Percentiles rank a stretch among this genome's conserved stretches.
Conservation (phyloP, 2,888 invertebrate genomes). For the Balanococcus diminutus region DNA sequence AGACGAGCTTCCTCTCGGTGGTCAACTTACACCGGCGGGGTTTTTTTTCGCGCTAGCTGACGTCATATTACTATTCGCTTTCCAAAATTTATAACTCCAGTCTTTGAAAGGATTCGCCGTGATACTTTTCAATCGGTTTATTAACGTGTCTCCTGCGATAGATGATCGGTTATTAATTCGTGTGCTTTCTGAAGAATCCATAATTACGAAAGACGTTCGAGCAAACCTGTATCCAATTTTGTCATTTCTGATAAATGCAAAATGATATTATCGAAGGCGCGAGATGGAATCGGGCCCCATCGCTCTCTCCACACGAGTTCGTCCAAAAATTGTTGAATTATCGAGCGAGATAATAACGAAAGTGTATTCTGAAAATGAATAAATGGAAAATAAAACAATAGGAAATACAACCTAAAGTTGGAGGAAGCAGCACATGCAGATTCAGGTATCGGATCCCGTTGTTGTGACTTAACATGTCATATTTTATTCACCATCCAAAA, state of each 20-base stretch:
- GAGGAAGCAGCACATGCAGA: no score
- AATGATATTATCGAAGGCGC: slow-evolving; percentile 82
- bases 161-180: no score
- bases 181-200: no score
- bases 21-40: neutral
- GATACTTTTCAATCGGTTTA: slow-evolving; percentile 63
- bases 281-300: slow-evolving; percentile 77
- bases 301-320: slow-evolving; percentile 89
- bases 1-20: neutral
- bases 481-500: no score
- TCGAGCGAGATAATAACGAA: slow-evolving; percentile 78
- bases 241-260: slow-evolving; percentile 81
- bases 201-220: slow-evolving; percentile 51
- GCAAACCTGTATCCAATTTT: slow-evolving; percentile 67
- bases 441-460: no score
- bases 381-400: slow-evolving; percentile 33
- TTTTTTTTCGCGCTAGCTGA: neutral
- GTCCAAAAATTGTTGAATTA: slow-evolving; percentile 89
- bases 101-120: slow-evolving; percentile 72
- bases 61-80: slow-evolving; percentile 52
- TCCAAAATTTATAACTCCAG: slow-evolving; percentile 64
- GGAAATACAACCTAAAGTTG: no score
- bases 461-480: no score
- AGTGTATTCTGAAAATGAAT: slow-evolving; percentile 71
- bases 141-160: slow-evolving; percentile 61